Percentiles rank a stretch among this genome's conserved stretches.
Conservation (phyloP, 2,113 vertebrate genomes). For the Chaetops frenatus region DNA sequence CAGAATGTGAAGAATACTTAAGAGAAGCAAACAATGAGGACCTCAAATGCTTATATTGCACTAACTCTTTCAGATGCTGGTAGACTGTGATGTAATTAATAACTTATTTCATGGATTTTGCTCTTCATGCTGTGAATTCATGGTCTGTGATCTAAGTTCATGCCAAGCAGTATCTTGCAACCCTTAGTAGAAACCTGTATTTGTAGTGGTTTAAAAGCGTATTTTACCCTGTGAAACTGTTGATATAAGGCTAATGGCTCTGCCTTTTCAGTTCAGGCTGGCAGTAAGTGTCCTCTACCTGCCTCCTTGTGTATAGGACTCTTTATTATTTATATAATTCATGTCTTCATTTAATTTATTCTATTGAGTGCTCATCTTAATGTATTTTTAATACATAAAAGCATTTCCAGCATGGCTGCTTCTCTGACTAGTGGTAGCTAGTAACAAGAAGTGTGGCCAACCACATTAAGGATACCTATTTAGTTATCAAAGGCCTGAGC, state of each 20-base stretch:
- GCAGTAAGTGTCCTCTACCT: not conserved
- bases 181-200: not conserved
- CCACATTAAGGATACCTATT: not conserved
- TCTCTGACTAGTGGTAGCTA: not conserved
- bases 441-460: not conserved
- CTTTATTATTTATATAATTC: slow-evolving; percentile 15
- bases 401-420: not conserved
- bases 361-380: slow-evolving; percentile 16
- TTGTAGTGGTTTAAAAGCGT: not conserved
- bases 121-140: not conserved
- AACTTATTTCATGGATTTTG: not conserved
- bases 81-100: slow-evolving; percentile 16
- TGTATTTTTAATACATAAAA: slow-evolving; percentile 44
- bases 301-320: not conserved
- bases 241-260: not conserved
- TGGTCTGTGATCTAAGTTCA: not conserved
- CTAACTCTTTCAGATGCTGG: slow-evolving; percentile 15
- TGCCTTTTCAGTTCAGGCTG: not conserved
- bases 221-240: not conserved
- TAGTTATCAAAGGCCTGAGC: not conserved
- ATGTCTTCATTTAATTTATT: slow-evolving; percentile 40
- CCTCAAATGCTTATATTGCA: not conserved
- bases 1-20: slow-evolving; percentile 42
- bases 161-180: not conserved
- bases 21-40: slow-evolving; percentile 60